A percentile compares a stretch with the other conserved stretches of the same genome.
phyloP scores from a whole-genome alignment of 2,888 invertebrate genomes.

The Volucella bombylans region DNA sequence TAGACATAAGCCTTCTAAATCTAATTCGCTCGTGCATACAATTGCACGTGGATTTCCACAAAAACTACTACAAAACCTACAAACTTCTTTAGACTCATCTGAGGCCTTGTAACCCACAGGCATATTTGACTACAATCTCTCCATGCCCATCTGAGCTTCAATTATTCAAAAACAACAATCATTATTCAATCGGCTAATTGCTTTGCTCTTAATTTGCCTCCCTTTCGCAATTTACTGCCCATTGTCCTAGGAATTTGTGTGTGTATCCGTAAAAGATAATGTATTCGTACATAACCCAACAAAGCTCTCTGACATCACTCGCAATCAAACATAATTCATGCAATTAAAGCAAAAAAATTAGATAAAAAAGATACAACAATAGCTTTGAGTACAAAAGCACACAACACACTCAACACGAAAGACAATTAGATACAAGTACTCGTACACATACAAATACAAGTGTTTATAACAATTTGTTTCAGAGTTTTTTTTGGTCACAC shows the following conservation, averaged over 20 bases:
- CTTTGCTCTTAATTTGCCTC: conserved; percentile 69
- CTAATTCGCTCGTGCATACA: too few relatives aligned
- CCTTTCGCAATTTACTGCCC: conserved; percentile 62
- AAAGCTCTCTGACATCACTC: conserved; percentile 68
- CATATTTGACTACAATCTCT: conserved; percentile 14
- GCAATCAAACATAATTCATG: conserved; percentile 68
- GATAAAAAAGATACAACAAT: conserved; percentile 2
- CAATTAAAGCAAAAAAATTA: conserved; percentile 36
- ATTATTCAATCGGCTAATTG: conserved; percentile 48
- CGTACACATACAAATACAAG: background rate
- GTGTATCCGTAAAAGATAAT: background rate
- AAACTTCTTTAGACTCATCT: background rate
- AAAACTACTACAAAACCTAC: background rate
- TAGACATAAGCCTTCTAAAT: too few relatives aligned
- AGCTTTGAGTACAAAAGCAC: conserved; percentile 37
- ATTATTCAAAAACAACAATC: conserved; percentile 35
- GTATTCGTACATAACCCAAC: conserved; percentile 18
- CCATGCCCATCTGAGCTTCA: conserved; percentile 44
- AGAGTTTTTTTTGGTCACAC: background rate
- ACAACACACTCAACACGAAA: conserved; percentile 7
- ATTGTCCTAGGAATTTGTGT: conserved; percentile 50
- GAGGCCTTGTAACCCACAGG: background rate
- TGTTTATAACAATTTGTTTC: too few relatives aligned
- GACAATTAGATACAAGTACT: conserved; percentile 34
- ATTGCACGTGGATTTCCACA: too few relatives aligned